Percentiles rank a stretch among this genome's conserved stretches.
Evolutionary conservation across 2,113 vertebrate genomes (phyloP).

Genomic region (Orientallactaga bullata): DNA sequence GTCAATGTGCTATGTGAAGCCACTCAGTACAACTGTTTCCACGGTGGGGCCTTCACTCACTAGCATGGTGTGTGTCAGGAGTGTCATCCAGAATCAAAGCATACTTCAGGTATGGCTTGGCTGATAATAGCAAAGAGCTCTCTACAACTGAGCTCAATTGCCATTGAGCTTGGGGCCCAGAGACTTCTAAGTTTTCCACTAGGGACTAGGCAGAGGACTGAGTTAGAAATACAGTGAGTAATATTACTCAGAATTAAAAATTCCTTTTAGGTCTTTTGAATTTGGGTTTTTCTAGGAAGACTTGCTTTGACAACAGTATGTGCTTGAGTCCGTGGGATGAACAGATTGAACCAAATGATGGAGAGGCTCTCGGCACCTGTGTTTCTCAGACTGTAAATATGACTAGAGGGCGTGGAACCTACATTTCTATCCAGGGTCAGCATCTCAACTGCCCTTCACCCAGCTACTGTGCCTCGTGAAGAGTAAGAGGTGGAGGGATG

Average conservation of each 20-base stretch:
- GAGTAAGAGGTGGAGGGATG: not conserved
- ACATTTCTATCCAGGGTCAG: not conserved
- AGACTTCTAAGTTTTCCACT: conserved; percentile 36
- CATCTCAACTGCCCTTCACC: not conserved
- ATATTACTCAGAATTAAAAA: conserved; percentile 17
- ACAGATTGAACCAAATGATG: not conserved
- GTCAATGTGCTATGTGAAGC: not conserved
- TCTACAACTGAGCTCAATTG: no score
- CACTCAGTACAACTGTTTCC: not conserved
- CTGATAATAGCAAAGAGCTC: conserved; percentile 45
- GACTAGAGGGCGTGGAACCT: not conserved
- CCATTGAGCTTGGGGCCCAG: not conserved
- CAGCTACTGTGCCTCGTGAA: not conserved
- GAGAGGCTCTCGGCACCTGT: not conserved
- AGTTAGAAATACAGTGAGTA: conserved; percentile 39
- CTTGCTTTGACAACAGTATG: conserved; percentile 14
- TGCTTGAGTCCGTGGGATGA: not conserved
- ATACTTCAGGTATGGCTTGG: conserved; percentile 30
- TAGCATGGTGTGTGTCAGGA: not conserved
- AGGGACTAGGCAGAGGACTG: not conserved
- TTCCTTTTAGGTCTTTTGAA: not conserved
- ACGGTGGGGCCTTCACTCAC: not conserved
- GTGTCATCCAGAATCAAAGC: not conserved
- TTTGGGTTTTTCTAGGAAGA: not conserved
- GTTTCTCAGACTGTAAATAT: not conserved